Evolutionary conservation across 2,113 vertebrate species (phyloP), one percentile per base, ranked within the genome.

Genomic region (Progne subis): DNA sequence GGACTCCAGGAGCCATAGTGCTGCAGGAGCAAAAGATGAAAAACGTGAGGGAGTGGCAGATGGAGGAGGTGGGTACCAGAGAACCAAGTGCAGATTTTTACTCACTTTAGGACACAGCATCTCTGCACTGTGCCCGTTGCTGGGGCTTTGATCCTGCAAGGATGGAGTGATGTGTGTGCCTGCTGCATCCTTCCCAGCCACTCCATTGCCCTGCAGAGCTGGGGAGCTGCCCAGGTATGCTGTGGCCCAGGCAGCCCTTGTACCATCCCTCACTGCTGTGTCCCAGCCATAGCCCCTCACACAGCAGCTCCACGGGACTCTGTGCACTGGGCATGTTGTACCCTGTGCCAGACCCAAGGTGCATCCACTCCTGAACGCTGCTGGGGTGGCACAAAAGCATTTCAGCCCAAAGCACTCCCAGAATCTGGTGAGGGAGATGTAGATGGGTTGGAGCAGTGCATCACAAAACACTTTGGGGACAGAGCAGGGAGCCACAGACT

Each of bases 1-100:
- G 78, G 78, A 18, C 71, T 87, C 85, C 82, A 68, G 65, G 61
- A 87, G 69, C n/a, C 68, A 69, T 8, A 28, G 39, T 52, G 57
- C 78, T 91, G 74, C 61, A 43, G 67, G 74, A 95, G 82, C n/a
- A 91, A 31, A 85, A 76, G 77, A 56, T 50, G 83, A 60, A 64
- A 88, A 92, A 61, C 0, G 0, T 23, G 63, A 91, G 63, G 76
- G 32, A 89, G 17, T 29, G n/a, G 24, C 2, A 23, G 60, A 11
- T 44, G 44, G 18, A 14, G 39, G 56, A 80, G 21, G 25, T 43
- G n/a, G 23, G 13, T 55, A 61, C 32, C 8, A 14, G 81, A 50
- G 55, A 50, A 57, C 21, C 55, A 57, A 32, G 55, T 1, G 3
- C 5, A 37, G 74, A 25, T 37, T 87, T 63, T 86, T 18, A 56